Evolutionary conservation across 2,113 vertebrate genomes (phyloP).

Genomic region (Lophotis ruficrista): DNA sequence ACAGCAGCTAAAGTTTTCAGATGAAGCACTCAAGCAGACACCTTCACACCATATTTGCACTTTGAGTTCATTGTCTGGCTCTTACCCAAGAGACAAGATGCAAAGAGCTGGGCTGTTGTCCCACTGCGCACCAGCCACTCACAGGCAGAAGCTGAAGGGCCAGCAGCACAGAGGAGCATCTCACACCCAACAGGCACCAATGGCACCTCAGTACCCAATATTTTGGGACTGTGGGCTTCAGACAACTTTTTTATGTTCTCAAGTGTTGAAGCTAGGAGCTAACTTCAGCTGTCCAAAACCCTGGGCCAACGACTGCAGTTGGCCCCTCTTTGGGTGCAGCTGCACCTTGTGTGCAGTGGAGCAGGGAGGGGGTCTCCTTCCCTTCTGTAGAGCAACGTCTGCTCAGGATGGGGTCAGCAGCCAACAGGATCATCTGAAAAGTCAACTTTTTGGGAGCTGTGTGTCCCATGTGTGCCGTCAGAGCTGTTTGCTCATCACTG

Average conservation of each 20-base stretch:
- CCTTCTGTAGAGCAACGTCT: not conserved
- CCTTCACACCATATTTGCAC: not conserved
- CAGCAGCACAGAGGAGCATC: not conserved
- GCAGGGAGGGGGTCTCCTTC: not conserved
- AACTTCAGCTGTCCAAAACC: not conserved
- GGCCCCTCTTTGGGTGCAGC: not conserved
- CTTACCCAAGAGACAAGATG: not conserved
- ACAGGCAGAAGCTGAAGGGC: not conserved
- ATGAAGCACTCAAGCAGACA: not conserved
- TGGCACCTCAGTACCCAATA: too few species aligned
- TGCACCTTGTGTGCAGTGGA: not conserved
- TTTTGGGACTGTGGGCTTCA: not conserved
- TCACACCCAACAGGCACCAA: not conserved
- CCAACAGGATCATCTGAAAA: not conserved
- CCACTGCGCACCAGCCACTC: not conserved
- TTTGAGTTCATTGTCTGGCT: not conserved
- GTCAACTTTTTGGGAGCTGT: not conserved
- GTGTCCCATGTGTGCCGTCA: fast-evolving
- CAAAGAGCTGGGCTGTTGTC: not conserved
- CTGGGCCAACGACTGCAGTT: fast-evolving
- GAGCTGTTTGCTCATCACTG: not conserved
- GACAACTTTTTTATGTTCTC: not conserved
- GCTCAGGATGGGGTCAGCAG: not conserved
- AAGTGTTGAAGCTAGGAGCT: not conserved
- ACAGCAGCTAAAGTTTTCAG: not conserved